Evolutionary conservation across 2,797 vertebrate species (phyloP).

Genomic region (Graptemys geographica): DNA sequence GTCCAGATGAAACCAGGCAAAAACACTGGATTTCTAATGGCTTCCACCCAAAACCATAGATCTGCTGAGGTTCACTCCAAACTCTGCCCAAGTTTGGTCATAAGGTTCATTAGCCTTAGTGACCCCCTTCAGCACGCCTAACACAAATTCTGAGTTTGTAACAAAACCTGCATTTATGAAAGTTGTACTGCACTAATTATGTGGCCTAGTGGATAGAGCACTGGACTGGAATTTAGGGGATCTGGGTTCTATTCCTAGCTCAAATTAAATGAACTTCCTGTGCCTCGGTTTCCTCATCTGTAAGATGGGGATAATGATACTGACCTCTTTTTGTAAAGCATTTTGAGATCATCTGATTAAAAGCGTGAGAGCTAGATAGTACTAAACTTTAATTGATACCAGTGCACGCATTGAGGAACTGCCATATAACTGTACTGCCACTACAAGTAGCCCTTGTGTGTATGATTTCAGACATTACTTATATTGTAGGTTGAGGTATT

Average conservation of each 20-base stretch:
- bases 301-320: neutral
- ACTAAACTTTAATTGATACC: neutral
- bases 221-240: neutral
- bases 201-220: neutral
- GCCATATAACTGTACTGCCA: neutral
- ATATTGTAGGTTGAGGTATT: neutral
- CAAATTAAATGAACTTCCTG: neutral
- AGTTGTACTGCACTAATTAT: neutral
- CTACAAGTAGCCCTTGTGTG: neutral
- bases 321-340: neutral
- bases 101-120: neutral
- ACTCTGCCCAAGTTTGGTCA: neutral
- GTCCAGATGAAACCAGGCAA: neutral
- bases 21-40: neutral
- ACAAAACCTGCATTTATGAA: neutral
- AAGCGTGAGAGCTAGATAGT: neutral
- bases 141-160: neutral
- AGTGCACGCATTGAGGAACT: neutral
- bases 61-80: neutral
- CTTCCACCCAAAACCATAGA: neutral
- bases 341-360: neutral
- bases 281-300: neutral
- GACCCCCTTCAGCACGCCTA: neutral
- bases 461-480: neutral
- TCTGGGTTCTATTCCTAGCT: neutral